A percentile compares a stretch with the other conserved stretches of the same genome.
Conservation (phyloP, 2,797 vertebrate genomes). For the Crenichthys baileyi region DNA sequence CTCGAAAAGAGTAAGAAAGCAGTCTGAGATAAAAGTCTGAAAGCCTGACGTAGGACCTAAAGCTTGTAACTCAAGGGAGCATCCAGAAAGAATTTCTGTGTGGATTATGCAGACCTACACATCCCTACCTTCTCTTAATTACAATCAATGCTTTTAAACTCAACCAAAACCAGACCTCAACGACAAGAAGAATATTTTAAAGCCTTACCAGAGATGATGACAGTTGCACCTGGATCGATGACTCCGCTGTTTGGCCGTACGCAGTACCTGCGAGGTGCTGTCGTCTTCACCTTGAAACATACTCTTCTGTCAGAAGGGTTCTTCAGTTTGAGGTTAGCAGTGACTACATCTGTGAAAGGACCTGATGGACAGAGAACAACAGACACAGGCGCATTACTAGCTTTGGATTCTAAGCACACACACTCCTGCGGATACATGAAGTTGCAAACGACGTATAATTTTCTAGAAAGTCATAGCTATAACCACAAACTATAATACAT, state of each 20-base stretch:
- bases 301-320: conserved; percentile 97
- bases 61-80: too few relatives aligned
- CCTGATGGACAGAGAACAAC: conserved; percentile 68
- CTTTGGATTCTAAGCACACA: neutral
- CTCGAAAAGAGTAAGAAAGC: neutral
- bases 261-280: conserved; percentile 96
- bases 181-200: neutral
- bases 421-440: neutral
- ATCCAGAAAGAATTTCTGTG: too few relatives aligned
- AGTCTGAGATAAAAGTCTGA: too few relatives aligned
- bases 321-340: conserved; percentile 95
- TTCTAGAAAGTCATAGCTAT: neutral
- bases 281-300: conserved; percentile 99
- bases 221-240: conserved; percentile 88
- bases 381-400: neutral
- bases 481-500: too few relatives aligned
- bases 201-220: conserved; percentile 90
- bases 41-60: too few relatives aligned
- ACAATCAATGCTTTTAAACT: neutral
- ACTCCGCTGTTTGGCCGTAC: conserved; percentile 98
- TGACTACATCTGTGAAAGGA: conserved; percentile 99
- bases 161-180: neutral
- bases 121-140: neutral
- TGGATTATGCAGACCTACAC: too few relatives aligned
- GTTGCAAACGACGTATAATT: neutral